Evolutionary conservation across 1,140 invertebrate genomes (phyloP).

Genomic region (Scaptomyza hsui): DNA sequence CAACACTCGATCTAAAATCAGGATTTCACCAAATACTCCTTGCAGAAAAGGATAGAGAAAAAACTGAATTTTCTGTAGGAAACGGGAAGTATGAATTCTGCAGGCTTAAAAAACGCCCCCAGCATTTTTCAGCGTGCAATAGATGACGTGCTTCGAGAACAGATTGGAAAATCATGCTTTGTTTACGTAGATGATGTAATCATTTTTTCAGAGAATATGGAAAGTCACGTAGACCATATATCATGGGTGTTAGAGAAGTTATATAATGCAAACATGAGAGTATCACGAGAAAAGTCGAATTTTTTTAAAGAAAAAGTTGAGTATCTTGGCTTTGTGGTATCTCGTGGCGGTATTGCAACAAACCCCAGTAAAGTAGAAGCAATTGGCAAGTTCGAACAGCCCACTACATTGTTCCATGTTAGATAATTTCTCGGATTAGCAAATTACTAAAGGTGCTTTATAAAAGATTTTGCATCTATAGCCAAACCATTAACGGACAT

Average conservation of each 20-base stretch:
- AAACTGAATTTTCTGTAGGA: constrained; percentile 11
- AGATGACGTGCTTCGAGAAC: constrained; percentile 26
- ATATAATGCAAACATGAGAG: constrained; percentile 73
- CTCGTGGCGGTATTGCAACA: constrained; percentile 10
- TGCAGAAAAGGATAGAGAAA: constrained; percentile 19
- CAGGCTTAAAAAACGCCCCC: constrained; percentile 41
- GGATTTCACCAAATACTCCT: not conserved
- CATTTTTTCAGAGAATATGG: constrained; percentile 34
- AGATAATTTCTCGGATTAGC: too few relatives aligned
- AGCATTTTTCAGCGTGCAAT: constrained; percentile 76
- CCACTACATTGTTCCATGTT: too few relatives aligned
- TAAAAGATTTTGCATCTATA: too few relatives aligned
- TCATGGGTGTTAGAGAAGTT: too few relatives aligned
- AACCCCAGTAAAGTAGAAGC: constrained; percentile 2
- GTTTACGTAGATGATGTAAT: constrained; percentile 19
- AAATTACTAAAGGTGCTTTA: too few relatives aligned
- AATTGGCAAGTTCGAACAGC: constrained; percentile 1
- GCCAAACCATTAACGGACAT: not conserved
- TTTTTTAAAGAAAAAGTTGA: constrained; percentile 48
- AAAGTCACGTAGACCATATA: constrained; percentile 7
- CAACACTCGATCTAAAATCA: too few relatives aligned
- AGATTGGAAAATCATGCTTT: constrained; percentile 22
- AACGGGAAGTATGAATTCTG: too few relatives aligned
- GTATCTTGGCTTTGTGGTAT: constrained; percentile 22
- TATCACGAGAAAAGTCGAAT: constrained; percentile 83